Evolutionary conservation across 1,140 invertebrate genomes (phyloP).

Genomic region (Halictus rubicundus): DNA sequence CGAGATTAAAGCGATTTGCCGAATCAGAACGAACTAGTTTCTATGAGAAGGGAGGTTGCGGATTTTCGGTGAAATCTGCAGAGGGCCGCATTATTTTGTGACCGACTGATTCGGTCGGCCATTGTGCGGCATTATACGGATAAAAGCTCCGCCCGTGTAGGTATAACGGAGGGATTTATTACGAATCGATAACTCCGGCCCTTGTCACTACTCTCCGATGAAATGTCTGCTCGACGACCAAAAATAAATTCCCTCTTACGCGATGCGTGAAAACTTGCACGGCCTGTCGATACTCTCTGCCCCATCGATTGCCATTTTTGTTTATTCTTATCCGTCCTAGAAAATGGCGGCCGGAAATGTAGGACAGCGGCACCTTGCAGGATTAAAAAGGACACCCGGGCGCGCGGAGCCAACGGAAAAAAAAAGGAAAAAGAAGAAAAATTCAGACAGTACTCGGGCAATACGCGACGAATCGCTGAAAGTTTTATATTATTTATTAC

Average conservation of each 20-base stretch:
- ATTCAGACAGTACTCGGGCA: no score
- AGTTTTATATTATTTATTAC: no score
- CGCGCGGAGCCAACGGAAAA: no score
- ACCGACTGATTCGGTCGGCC: slow-evolving; percentile 64
- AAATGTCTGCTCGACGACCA: slow-evolving; percentile 63
- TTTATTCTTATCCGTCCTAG: neutral
- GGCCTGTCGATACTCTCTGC: slow-evolving; percentile 23
- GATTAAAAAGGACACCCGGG: neutral
- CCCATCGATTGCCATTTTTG: neutral
- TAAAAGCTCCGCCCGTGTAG: slow-evolving; percentile 64
- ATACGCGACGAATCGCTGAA: no score
- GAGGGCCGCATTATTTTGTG: slow-evolving; percentile 68
- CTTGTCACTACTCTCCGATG: slow-evolving; percentile 65
- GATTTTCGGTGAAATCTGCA: slow-evolving; percentile 65
- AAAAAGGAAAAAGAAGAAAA: no score
- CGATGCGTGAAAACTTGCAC: slow-evolving; percentile 58
- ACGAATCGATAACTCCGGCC: slow-evolving; percentile 69
- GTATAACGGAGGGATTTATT: slow-evolving; percentile 70
- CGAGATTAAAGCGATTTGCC: slow-evolving; percentile 66
- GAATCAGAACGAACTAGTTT: slow-evolving; percentile 61
- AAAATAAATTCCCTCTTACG: slow-evolving; percentile 66
- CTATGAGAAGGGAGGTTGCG: slow-evolving; percentile 56
- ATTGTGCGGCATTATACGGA: slow-evolving; percentile 70
- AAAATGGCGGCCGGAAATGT: neutral
- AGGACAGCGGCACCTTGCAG: neutral